These are phyloP conservation scores for Seriola aureovittata DNA, from an alignment of 2,113 vertebrate genomes.

Conservation along the genomic window DNA sequence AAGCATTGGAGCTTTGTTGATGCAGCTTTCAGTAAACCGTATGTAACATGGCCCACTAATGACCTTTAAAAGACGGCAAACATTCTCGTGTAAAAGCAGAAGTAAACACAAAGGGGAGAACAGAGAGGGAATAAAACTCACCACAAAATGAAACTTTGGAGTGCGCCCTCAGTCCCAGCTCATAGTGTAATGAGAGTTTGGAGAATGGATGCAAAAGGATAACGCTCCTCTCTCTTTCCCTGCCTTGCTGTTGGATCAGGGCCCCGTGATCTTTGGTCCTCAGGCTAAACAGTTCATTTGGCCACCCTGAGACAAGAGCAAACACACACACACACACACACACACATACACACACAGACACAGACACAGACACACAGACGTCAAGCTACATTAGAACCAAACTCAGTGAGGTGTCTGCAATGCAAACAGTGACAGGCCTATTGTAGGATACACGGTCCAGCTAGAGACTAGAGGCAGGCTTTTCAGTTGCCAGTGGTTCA, in stretches of 20 bases:
- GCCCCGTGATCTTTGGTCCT: slow-evolving; percentile 74
- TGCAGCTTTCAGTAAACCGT: slow-evolving; percentile 37
- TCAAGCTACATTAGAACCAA: slow-evolving; percentile 78
- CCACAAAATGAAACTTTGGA: slow-evolving; percentile 58
- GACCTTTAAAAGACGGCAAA: slow-evolving; percentile 50
- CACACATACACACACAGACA: slow-evolving; percentile 55
- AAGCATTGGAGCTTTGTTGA: slow-evolving; percentile 39
- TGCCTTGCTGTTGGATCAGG: slow-evolving; percentile 40
- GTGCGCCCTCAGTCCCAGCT: slow-evolving; percentile 56
- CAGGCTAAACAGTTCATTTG: slow-evolving; percentile 70
- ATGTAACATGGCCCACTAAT: slow-evolving; percentile 45
- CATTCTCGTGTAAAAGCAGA: slow-evolving; percentile 39
- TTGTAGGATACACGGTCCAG: slow-evolving; percentile 53
- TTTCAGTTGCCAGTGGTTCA: slow-evolving; percentile 33
- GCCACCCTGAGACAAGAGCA: slow-evolving; percentile 76
- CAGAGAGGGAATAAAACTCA: slow-evolving; percentile 54
- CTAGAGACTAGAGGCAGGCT: slow-evolving; percentile 42
- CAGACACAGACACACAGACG: slow-evolving; percentile 62
- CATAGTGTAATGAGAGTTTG: slow-evolving; percentile 56
- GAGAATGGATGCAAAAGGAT: slow-evolving; percentile 37
- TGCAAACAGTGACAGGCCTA: slow-evolving; percentile 75
- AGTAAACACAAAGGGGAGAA: slow-evolving; percentile 32
- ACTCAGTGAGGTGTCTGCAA: slow-evolving; percentile 74
- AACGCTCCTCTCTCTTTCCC: slow-evolving; percentile 29
- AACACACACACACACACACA: slow-evolving; percentile 72